Conservation (phyloP, 2,888 invertebrate genomes). For the Theristus sp. region DNA sequence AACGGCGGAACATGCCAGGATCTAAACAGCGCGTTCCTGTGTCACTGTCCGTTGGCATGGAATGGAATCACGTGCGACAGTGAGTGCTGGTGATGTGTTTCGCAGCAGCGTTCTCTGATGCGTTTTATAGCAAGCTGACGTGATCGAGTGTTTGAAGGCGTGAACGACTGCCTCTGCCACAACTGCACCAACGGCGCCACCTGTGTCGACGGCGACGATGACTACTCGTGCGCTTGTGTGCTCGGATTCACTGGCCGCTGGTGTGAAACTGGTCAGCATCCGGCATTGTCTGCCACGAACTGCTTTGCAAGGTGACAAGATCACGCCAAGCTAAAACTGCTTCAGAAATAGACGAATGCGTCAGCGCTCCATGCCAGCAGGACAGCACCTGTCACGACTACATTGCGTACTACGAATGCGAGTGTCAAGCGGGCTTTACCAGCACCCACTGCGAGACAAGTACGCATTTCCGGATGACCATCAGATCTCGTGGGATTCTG, state of each 20-base stretch:
- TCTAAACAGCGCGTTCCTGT: not conserved
- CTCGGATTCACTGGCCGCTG: not conserved
- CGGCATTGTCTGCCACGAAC: not conserved
- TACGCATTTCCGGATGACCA: too few relatives aligned
- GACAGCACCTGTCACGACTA: not conserved
- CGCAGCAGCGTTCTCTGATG: too few relatives aligned
- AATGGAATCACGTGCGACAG: not conserved
- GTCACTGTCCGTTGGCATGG: not conserved
- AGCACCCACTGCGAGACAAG: constrained; percentile 77
- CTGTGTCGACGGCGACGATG: not conserved
- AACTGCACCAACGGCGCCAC: constrained; percentile 3
- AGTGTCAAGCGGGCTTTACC: constrained; percentile 73
- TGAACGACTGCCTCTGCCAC: not conserved
- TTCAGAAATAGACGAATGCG: constrained; percentile 3
- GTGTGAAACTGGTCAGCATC: not conserved
- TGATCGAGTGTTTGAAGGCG: too few relatives aligned
- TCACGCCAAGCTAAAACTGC: not conserved
- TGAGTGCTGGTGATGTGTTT: too few relatives aligned
- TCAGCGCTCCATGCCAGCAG: not conserved
- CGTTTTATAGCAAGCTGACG: too few relatives aligned
- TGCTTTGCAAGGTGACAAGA: too few relatives aligned
- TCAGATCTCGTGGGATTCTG: too few relatives aligned
- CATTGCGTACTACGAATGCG: constrained; percentile 37
- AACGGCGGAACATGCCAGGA: not conserved
- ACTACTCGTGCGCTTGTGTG: not conserved